Evolutionary conservation across 2,113 vertebrate genomes (phyloP).

Genomic region (Erythrocercus mccallii): DNA sequence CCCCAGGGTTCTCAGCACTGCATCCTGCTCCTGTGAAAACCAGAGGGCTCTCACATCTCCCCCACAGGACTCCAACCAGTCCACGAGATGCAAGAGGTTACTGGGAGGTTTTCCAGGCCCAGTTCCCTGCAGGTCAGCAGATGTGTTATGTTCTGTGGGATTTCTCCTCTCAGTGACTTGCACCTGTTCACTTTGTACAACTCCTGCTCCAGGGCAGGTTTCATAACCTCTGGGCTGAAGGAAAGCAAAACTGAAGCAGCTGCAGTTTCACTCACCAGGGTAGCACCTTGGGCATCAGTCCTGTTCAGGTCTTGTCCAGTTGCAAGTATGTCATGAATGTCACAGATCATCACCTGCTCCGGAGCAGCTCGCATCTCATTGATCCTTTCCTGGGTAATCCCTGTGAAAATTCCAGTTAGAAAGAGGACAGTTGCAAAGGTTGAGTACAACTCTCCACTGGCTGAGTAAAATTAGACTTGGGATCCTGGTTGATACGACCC

Average conservation of each 20-base stretch:
- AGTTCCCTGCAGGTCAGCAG: neutral
- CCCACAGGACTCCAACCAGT: neutral
- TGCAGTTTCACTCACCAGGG: slow-evolving; percentile 80
- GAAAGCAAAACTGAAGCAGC: neutral
- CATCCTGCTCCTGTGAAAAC: neutral
- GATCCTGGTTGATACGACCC: neutral
- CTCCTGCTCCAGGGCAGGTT: neutral
- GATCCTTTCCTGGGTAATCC: slow-evolving; percentile 97
- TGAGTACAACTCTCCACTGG: neutral
- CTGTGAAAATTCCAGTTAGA: slow-evolving; percentile 66
- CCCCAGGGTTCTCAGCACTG: neutral
- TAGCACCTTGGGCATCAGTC: slow-evolving; percentile 89
- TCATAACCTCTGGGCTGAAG: neutral
- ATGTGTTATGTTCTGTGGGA: neutral
- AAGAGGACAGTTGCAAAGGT: neutral
- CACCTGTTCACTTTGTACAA: neutral
- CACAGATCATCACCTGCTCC: slow-evolving; percentile 88
- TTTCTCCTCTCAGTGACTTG: neutral
- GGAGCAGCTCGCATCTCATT: slow-evolving; percentile 91
- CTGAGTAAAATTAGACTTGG: neutral
- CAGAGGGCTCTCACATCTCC: neutral
- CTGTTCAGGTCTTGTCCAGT: slow-evolving; percentile 87
- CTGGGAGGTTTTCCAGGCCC: neutral
- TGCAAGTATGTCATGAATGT: slow-evolving; percentile 86
- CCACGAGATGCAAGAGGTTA: neutral